Conservation (phyloP, 2,888 invertebrate species). For the Venustoraphidia nigricollis region DNA sequence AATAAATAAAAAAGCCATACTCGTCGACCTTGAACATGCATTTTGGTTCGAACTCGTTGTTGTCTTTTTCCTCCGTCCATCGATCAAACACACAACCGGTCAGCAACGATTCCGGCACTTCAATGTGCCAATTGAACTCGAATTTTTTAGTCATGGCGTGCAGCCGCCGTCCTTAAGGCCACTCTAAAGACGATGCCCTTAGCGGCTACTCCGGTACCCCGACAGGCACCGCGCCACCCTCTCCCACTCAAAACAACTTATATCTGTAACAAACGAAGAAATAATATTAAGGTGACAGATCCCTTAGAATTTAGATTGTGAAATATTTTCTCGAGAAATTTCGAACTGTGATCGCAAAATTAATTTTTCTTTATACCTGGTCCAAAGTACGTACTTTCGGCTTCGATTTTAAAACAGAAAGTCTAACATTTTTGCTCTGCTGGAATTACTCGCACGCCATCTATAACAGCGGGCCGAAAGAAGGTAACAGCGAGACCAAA, state of each 20-base stretch:
- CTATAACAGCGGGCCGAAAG: no score
- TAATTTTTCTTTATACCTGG: no score
- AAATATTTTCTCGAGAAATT: no score
- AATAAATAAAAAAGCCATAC: constrained; percentile 95
- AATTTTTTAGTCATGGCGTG: constrained; percentile 85
- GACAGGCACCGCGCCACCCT: neutral
- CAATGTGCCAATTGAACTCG: constrained; percentile 97
- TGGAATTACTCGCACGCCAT: no score
- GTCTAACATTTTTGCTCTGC: no score
- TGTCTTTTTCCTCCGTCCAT: constrained; percentile 96
- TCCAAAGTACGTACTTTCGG: no score
- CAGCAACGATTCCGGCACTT: constrained; percentile 75
- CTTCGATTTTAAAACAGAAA: no score
- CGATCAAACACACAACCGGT: constrained; percentile 86
- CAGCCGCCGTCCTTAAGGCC: no score
- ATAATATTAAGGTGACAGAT: neutral
- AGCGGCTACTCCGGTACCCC: neutral
- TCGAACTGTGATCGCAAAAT: no score
- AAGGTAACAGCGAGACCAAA: no score
- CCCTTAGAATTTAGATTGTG: no score
- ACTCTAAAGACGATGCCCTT: neutral
- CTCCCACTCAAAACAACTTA: neutral
- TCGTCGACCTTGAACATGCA: constrained; percentile 91
- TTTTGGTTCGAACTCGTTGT: constrained; percentile 72
- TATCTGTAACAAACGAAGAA: neutral